Conservation (phyloP, 2,113 vertebrate genomes). For the Bungarus multicinctus region DNA sequence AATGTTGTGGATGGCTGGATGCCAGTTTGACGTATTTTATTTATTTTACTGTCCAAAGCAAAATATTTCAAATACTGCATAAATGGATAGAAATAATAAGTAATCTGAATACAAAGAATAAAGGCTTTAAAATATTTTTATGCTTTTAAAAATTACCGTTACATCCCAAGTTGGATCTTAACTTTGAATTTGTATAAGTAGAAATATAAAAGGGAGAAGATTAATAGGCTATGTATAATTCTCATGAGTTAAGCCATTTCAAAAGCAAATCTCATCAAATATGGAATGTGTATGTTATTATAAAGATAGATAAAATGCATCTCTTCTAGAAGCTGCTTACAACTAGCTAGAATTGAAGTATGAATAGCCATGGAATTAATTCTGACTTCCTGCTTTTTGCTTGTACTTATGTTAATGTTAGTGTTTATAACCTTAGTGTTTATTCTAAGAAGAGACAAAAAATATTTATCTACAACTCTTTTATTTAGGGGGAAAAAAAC, state of each 20-base stretch:
- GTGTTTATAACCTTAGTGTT: background rate
- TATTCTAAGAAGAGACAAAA: background rate
- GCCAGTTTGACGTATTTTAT: background rate
- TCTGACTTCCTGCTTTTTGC: background rate
- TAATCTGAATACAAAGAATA: background rate
- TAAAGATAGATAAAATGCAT: background rate
- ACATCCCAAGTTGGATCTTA: background rate
- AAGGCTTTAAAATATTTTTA: background rate
- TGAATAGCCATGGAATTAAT: background rate
- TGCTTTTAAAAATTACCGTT: background rate
- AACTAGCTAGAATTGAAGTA: background rate
- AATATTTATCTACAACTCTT: background rate
- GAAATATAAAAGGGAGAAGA: background rate
- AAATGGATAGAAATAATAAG: background rate
- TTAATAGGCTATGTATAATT: background rate
- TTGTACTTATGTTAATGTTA: background rate
- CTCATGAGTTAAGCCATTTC: background rate
- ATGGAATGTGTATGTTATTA: background rate
- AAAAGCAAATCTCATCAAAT: background rate
- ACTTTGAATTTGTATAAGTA: background rate
- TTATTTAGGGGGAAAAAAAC: background rate
- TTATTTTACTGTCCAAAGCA: background rate
- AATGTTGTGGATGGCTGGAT: background rate
- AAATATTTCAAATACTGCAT: slow-evolving; percentile 2
- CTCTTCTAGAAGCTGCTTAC: background rate